Conservation (phyloP, 2,113 vertebrate genomes). For the Emberiza fucata region DNA sequence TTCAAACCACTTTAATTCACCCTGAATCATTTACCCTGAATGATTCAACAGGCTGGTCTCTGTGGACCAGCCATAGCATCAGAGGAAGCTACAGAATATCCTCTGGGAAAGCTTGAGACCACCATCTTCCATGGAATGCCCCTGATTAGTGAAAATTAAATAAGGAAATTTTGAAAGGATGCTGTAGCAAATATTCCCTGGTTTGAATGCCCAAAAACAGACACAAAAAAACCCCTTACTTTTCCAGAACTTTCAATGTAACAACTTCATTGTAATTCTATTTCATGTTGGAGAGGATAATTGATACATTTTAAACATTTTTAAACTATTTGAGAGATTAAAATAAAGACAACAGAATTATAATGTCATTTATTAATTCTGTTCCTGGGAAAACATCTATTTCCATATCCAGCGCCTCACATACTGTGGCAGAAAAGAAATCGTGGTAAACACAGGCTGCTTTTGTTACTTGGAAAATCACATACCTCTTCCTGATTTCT, state of each 20-base stretch:
- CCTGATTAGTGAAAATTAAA: neutral
- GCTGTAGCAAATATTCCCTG: neutral
- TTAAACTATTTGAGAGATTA: neutral
- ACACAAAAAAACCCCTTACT: neutral
- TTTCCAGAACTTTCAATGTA: neutral
- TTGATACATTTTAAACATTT: neutral
- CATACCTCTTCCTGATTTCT: conserved; percentile 40
- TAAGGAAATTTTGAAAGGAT: neutral
- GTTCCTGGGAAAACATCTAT: neutral
- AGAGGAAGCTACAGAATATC: neutral
- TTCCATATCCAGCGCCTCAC: neutral
- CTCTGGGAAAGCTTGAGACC: neutral
- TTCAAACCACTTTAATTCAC: neutral
- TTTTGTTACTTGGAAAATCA: conserved; percentile 32
- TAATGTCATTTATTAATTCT: neutral
- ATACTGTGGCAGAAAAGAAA: conserved; percentile 13
- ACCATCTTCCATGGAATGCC: neutral
- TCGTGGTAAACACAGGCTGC: neutral
- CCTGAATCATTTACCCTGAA: neutral
- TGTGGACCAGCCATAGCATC: neutral
- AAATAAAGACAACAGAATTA: neutral
- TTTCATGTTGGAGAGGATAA: neutral
- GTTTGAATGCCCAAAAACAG: neutral
- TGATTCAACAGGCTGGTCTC: neutral
- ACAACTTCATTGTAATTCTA: neutral